phyloP scores from a whole-genome alignment of 2,888 invertebrate genomes.

The Lasioglossum marginatum region DNA sequence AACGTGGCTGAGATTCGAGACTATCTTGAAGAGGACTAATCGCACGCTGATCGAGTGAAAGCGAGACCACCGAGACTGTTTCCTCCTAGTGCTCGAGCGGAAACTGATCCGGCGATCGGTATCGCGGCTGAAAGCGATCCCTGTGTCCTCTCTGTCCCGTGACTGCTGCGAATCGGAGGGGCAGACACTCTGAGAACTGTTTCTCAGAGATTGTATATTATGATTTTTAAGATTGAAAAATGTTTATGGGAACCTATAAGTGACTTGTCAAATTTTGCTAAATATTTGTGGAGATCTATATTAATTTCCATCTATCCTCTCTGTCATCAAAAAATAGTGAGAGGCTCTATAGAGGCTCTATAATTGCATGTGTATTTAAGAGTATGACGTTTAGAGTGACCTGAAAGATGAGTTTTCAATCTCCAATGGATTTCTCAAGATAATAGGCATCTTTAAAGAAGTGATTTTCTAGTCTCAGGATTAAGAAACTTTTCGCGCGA shows the following conservation, averaged over 20 bases:
- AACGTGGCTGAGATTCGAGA: background rate
- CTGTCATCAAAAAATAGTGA: background rate
- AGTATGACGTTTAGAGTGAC: background rate
- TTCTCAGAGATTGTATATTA: background rate
- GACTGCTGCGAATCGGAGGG: background rate
- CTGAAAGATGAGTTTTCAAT: background rate
- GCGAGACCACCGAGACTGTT: background rate
- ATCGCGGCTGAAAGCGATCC: constrained; percentile 8
- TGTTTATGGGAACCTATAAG: no score
- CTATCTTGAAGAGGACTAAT: background rate
- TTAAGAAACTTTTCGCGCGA: background rate
- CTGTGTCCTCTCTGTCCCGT: background rate
- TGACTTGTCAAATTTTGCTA: no score
- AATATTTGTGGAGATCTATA: background rate
- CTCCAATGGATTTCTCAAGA: background rate
- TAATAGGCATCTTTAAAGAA: background rate
- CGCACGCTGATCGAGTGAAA: constrained; percentile 4
- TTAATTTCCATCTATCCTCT: no score
- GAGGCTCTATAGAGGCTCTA: background rate
- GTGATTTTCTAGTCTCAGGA: background rate
- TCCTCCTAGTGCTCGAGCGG: background rate
- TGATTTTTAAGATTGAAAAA: background rate
- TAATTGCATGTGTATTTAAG: background rate
- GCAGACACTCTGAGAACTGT: background rate
- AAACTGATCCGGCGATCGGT: constrained; percentile 5